Percentiles rank a stretch among this genome's conserved stretches.
These are phyloP conservation scores for Leptocoma aspasia DNA, from an alignment of 2,113 vertebrate genomes.

Conservation along the genomic window DNA sequence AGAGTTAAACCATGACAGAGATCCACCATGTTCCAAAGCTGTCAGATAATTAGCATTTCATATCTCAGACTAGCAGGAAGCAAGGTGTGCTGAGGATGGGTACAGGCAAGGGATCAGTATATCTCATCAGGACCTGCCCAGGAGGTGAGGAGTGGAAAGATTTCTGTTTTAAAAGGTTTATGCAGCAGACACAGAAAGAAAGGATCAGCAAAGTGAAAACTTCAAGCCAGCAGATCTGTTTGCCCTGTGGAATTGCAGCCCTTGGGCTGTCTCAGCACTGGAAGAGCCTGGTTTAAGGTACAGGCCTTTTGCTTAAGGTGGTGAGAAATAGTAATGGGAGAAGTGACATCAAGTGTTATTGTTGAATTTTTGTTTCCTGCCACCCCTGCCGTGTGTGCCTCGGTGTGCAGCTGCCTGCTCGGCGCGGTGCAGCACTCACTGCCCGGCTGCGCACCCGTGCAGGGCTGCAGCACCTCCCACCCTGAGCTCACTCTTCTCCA, in stretches of 20 bases:
- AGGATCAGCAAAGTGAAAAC: not conserved
- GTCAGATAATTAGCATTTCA: not conserved
- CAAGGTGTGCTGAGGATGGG: not conserved
- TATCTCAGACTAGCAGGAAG: not conserved
- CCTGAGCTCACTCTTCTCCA: not conserved
- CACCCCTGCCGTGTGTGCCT: not conserved
- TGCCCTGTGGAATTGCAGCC: not conserved
- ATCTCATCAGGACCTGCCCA: not conserved
- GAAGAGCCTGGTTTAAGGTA: not conserved
- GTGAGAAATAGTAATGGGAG: not conserved
- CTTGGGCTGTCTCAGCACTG: not conserved
- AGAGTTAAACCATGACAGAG: not conserved
- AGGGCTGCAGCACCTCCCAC: not conserved
- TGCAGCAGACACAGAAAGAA: not conserved
- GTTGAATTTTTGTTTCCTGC: not conserved
- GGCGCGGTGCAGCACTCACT: not conserved
- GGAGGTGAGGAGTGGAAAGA: not conserved
- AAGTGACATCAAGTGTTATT: not conserved
- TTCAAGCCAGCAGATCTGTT: not conserved
- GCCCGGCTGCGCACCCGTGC: not conserved
- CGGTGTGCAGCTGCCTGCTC: not conserved
- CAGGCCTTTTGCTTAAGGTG: not conserved
- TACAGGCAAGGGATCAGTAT: not conserved
- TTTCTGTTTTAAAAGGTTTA: not conserved
- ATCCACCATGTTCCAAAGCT: not conserved